Conservation (phyloP, 1,140 invertebrate species). For the Aphelenchoides avenae region DNA sequence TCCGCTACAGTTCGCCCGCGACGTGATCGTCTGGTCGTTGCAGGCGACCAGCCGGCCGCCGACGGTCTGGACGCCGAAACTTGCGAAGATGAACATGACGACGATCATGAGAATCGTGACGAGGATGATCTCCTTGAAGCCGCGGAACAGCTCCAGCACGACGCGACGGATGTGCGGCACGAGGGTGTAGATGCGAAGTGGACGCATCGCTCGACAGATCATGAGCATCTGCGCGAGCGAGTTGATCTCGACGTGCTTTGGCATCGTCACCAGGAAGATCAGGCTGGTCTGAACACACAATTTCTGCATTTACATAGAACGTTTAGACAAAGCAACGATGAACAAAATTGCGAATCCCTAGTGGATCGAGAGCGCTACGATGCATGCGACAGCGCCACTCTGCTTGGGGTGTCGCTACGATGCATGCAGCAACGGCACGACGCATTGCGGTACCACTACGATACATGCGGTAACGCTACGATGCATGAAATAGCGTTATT, state of each 20-base stretch:
- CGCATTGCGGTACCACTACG: no score
- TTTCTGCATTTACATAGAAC: constrained; percentile 17
- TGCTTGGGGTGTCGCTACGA: no score
- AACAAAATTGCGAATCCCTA: no score
- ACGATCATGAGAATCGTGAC: constrained; percentile 94
- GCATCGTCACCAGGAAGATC: constrained; percentile 94
- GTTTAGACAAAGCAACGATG: no score
- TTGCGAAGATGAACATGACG: constrained; percentile 97
- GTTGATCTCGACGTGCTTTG: constrained; percentile 79
- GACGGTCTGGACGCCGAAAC: constrained; percentile 94
- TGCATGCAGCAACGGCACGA: no score
- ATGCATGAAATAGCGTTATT: no score
- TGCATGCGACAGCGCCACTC: no score
- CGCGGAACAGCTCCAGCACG: constrained; percentile 92
- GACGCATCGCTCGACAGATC: constrained; percentile 90
- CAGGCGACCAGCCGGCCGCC: constrained; percentile 90
- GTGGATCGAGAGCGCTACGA: no score
- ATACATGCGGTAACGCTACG: no score
- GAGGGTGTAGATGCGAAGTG: constrained; percentile 90
- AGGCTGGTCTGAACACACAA: constrained; percentile 74
- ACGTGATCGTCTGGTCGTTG: constrained; percentile 84
- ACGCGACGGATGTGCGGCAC: constrained; percentile 99
- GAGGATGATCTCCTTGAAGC: constrained; percentile 72
- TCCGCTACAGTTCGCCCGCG: constrained; percentile 75
- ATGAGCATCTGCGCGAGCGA: constrained; percentile 88